Percentiles rank a stretch among this genome's conserved stretches.
Evolutionary conservation across 1,140 invertebrate genomes (phyloP).

Genomic region (Drosophila dunni): DNA sequence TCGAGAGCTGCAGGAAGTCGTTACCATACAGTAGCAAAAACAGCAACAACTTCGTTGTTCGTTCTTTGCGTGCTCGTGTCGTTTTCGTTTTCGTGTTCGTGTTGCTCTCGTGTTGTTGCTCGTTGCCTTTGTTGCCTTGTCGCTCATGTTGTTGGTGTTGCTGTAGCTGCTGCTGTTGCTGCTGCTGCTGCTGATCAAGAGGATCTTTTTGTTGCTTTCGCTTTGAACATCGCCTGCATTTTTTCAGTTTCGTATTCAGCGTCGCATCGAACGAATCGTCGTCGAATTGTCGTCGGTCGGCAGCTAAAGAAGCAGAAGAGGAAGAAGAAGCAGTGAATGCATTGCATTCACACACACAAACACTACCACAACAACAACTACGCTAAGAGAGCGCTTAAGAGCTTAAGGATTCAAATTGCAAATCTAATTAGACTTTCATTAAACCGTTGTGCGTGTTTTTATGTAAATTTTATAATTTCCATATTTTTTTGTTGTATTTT

Average conservation of each 20-base stretch:
- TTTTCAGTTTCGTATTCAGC: conserved; percentile 76
- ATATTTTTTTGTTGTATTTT: too few relatives aligned
- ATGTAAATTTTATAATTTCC: too few relatives aligned
- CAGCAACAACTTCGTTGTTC: conserved; percentile 30
- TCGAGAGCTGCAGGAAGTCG: conserved; percentile 51
- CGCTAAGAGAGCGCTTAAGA: too few relatives aligned
- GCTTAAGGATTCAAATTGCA: too few relatives aligned
- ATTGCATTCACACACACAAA: not conserved
- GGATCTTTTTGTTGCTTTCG: conserved; percentile 35
- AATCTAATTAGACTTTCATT: too few relatives aligned
- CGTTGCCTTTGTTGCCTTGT: conserved; percentile 10
- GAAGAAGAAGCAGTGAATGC: not conserved
- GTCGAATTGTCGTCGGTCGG: conserved; percentile 50
- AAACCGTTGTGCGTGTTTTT: too few relatives aligned
- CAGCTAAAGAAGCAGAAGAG: conserved; percentile 25
- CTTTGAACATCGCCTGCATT: conserved; percentile 56
- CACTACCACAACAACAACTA: too few relatives aligned
- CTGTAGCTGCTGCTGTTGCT: conserved; percentile 33
- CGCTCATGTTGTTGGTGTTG: conserved; percentile 12
- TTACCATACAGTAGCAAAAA: conserved; percentile 47
- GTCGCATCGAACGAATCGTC: conserved; percentile 67
- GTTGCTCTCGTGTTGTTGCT: conserved; percentile 16
- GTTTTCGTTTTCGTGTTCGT: not conserved
- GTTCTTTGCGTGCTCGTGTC: conserved; percentile 26
- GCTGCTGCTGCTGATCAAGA: conserved; percentile 27